Conservation (phyloP, 1,140 invertebrate species). For the Charaxes varanes region DNA sequence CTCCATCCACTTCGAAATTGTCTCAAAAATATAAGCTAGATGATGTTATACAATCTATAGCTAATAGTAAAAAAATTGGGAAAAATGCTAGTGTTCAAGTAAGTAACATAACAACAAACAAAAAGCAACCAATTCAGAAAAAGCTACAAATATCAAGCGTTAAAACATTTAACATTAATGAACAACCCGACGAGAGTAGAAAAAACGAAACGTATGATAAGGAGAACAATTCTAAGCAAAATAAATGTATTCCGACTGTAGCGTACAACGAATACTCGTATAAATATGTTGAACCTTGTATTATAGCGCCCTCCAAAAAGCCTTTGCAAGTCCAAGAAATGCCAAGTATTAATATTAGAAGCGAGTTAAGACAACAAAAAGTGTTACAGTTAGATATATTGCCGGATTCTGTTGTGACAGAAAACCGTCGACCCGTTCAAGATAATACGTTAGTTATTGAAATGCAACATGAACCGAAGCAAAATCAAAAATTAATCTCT, state of each 20-base stretch:
- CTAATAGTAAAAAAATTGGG: slow-evolving; percentile 26
- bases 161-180: slow-evolving; percentile 40
- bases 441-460: slow-evolving; percentile 53
- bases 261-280: slow-evolving; percentile 48
- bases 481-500: slow-evolving; percentile 6
- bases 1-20: slow-evolving; percentile 17
- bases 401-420: slow-evolving; percentile 29
- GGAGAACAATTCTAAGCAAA: slow-evolving; percentile 25
- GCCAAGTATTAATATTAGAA: slow-evolving; percentile 67
- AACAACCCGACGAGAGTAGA: slow-evolving; percentile 14
- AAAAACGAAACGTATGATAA: slow-evolving; percentile 23
- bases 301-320: slow-evolving; percentile 21
- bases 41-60: slow-evolving; percentile 19
- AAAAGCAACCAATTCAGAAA: slow-evolving; percentile 27
- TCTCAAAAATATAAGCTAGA: slow-evolving; percentile 18
- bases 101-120: slow-evolving; percentile 21
- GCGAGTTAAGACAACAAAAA: slow-evolving; percentile 64
- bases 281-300: slow-evolving; percentile 39
- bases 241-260: slow-evolving; percentile 21
- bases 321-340: slow-evolving; percentile 52
- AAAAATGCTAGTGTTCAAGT: slow-evolving; percentile 31
- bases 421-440: slow-evolving; percentile 17
- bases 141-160: slow-evolving; percentile 41
- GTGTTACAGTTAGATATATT: slow-evolving; percentile 64
- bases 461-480: slow-evolving; percentile 33